A percentile compares a stretch with the other conserved stretches of the same genome.
phyloP scores from a whole-genome alignment of 1,140 invertebrate genomes.

The Drosophila nasuta region DNA sequence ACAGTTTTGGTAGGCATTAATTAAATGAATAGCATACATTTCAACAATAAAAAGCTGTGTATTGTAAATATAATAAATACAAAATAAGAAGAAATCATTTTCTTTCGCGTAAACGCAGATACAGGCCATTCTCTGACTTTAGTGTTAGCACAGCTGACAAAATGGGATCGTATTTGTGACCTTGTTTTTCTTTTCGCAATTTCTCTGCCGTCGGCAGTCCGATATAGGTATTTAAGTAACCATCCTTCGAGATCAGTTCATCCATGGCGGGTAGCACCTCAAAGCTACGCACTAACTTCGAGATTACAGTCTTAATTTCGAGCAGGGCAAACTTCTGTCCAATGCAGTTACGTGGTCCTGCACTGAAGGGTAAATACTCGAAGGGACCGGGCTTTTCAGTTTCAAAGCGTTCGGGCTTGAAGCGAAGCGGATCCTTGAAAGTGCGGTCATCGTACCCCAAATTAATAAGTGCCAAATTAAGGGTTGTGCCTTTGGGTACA shows the following conservation, averaged over 20 bases:
- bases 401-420: conserved; percentile 91
- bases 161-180: conserved; percentile 76
- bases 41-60: conserved; percentile 7
- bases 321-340: conserved; percentile 85
- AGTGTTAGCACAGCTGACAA: conserved; percentile 68
- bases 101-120: conserved; percentile 60
- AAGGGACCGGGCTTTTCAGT: conserved; percentile 85
- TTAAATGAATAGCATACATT: conserved; percentile 16
- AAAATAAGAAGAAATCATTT: conserved; percentile 18
- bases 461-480: conserved; percentile 57
- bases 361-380: conserved; percentile 87
- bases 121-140: conserved; percentile 74
- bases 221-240: conserved; percentile 59
- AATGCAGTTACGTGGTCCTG: conserved; percentile 80
- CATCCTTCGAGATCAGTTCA: conserved; percentile 66
- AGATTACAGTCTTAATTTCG: conserved; percentile 85
- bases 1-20: conserved; percentile 71
- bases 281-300: conserved; percentile 84
- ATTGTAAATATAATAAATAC: not conserved
- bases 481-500: conserved; percentile 59
- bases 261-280: conserved; percentile 73
- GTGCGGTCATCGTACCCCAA: conserved; percentile 77
- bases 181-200: conserved; percentile 28
- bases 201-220: conserved; percentile 47
- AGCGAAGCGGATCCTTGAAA: conserved; percentile 90